Evolutionary conservation across 2,888 invertebrate genomes (phyloP).

Genomic region (Oligia strigilis): DNA sequence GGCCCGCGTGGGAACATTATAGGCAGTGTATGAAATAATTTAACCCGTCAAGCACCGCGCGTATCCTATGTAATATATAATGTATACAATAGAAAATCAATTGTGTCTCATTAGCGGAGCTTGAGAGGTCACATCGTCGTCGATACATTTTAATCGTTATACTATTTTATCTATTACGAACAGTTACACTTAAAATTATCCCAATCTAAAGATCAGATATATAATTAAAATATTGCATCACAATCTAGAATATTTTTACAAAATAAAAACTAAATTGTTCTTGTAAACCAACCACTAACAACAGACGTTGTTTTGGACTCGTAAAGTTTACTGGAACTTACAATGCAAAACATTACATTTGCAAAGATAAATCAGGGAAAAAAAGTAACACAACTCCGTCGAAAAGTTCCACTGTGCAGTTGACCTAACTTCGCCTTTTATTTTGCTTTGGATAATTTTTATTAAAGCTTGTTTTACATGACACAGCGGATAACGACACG

Average conservation of each 20-base stretch:
- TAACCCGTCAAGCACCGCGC: no score
- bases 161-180: background rate
- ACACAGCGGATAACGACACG: conserved; percentile 63
- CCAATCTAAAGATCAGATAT: background rate
- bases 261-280: background rate
- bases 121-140: no score
- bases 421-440: conserved; percentile 27
- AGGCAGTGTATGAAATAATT: no score
- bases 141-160: background rate
- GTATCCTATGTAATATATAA: no score
- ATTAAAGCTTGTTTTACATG: conserved; percentile 62
- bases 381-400: background rate
- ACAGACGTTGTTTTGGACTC: background rate
- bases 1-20: background rate
- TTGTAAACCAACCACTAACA: background rate
- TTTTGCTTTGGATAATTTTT: conserved; percentile 32
- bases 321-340: background rate
- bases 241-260: background rate
- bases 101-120: no score
- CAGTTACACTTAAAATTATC: background rate
- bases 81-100: no score
- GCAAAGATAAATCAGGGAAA: conserved; percentile 13
- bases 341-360: conserved; percentile 27
- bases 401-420: conserved; percentile 21
- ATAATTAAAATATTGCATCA: background rate